These are phyloP conservation scores for Lamprologus callipterus DNA, from an alignment of 2,113 vertebrate species.

Conservation along the genomic window DNA sequence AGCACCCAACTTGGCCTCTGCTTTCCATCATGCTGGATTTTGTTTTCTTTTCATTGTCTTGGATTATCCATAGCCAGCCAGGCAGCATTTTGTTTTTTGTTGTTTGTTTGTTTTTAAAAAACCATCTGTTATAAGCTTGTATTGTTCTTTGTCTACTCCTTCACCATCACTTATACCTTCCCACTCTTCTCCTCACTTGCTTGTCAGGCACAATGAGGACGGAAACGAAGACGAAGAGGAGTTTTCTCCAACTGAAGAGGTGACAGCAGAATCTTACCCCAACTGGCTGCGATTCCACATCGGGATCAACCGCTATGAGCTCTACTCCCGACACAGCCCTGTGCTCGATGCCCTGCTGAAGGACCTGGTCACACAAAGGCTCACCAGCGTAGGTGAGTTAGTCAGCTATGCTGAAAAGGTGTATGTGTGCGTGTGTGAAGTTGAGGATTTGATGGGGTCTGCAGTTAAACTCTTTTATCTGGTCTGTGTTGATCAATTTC, in stretches of 20 bases:
- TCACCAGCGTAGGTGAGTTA: constrained; percentile 92
- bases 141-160: background rate
- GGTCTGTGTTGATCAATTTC: background rate
- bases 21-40: background rate
- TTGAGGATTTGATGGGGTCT: background rate
- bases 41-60: background rate
- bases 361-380: constrained; percentile 83
- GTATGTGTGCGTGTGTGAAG: background rate
- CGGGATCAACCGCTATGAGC: constrained; percentile 91
- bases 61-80: background rate
- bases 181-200: background rate
- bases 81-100: background rate
- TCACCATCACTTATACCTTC: background rate
- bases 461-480: background rate
- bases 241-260: constrained; percentile 78
- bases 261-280: constrained; percentile 83
- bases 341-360: constrained; percentile 81
- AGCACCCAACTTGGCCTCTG: background rate
- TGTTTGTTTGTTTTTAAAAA: background rate
- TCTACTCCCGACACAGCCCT: constrained; percentile 85
- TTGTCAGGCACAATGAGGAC: constrained; percentile 68
- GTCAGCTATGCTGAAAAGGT: background rate
- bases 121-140: background rate
- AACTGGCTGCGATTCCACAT: constrained; percentile 98
- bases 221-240: constrained; percentile 78